Conservation (phyloP, 2,888 invertebrate species). For the Mesorhabditis belari region DNA sequence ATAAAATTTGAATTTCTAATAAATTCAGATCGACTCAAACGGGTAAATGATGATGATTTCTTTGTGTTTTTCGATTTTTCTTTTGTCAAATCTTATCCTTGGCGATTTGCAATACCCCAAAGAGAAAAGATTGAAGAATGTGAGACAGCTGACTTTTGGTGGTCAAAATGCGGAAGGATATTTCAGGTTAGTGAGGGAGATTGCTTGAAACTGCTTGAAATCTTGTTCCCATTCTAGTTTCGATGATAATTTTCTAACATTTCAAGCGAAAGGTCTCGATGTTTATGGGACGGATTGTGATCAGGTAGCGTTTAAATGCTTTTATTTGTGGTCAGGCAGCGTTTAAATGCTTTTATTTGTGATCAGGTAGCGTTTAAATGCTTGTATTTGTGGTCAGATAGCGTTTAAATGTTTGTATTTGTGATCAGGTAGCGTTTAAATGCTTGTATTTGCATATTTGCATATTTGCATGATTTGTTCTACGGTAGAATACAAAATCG, state of each 20-base stretch:
- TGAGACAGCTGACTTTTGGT: constrained; percentile 34
- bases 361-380: neutral
- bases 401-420: too few species aligned
- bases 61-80: neutral
- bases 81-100: neutral
- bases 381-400: too few species aligned
- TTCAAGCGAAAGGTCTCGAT: constrained; percentile 23
- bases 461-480: too few species aligned
- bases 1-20: too few species aligned
- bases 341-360: neutral
- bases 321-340: neutral
- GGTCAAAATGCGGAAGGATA: constrained; percentile 40
- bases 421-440: too few species aligned
- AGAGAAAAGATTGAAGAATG: constrained; percentile 11
- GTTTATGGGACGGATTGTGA: constrained; percentile 20
- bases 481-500: neutral
- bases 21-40: neutral
- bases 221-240: constrained; percentile 12
- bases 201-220: neutral
- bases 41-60: neutral
- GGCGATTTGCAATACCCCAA: neutral
- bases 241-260: constrained; percentile 28
- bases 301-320: constrained; percentile 11
- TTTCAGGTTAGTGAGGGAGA: constrained; percentile 16
- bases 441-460: too few species aligned